phyloP scores from a whole-genome alignment of 2,113 vertebrate species.

The Pollachius pollachius region DNA sequence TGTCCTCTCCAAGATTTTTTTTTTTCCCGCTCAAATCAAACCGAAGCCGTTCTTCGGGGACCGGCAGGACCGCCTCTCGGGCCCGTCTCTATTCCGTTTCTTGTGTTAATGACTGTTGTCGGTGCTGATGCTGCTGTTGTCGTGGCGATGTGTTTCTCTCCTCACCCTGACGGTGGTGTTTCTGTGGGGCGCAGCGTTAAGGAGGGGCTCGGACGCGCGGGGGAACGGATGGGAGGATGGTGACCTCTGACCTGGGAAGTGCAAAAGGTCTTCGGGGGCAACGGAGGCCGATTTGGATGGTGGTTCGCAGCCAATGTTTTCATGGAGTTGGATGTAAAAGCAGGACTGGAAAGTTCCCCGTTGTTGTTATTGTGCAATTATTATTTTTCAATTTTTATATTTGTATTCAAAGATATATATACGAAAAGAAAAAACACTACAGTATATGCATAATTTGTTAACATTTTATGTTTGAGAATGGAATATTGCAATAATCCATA shows the following conservation, averaged over 20 bases:
- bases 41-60: constrained; percentile 73
- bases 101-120: constrained; percentile 71
- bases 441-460: too few relatives aligned
- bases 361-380: not conserved
- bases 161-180: constrained; percentile 44
- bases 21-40: constrained; percentile 66
- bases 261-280: not conserved
- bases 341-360: not conserved
- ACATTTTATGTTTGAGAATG: too few relatives aligned
- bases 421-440: too few relatives aligned
- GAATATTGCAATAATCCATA: too few relatives aligned
- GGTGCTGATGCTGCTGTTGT: constrained; percentile 70
- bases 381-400: too few relatives aligned
- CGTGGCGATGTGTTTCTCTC: constrained; percentile 56
- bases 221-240: constrained; percentile 52
- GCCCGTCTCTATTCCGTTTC: constrained; percentile 66
- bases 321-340: not conserved
- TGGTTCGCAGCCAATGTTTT: not conserved
- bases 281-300: not conserved
- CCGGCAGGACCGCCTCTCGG: constrained; percentile 62
- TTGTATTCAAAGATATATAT: too few relatives aligned
- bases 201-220: constrained; percentile 68
- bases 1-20: constrained; percentile 71
- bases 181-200: constrained; percentile 79
- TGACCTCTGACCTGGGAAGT: constrained; percentile 27